Evolutionary conservation across 2,888 invertebrate species (phyloP), one percentile per base, ranked within the genome.

Genomic region (Nasonovia ribisnigri): DNA sequence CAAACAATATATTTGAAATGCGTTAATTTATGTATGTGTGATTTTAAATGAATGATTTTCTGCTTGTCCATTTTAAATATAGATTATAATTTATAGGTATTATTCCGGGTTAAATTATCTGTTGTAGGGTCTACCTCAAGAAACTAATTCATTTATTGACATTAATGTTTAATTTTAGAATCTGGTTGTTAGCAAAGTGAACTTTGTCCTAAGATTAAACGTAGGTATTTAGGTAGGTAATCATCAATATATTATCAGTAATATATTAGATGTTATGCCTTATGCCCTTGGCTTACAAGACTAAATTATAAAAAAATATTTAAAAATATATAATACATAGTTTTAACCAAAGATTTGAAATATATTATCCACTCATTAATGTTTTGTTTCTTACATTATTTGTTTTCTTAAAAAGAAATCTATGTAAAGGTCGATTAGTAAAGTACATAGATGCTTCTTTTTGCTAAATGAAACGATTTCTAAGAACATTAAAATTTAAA

Each of bases 101-200:
- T 77, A 77, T 77, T 77, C 20, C 36, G 16, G 77, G 77, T 77
- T 36, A 36, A 48, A 51, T 51, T 54, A 77, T 88, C 20, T 43
- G 11, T 88, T 88, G 6, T 88, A 88, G 10, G 16, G 26, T 77
- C 26, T 48, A 77, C 84, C 29, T 51, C 36, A 84, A 29, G 36
- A 43, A 91, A 84, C 1, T 42, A 84, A 54, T 77, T 90, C 6
- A 91, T 84, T 91, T 42, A 84, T 84, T 6, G 11, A 54, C 24
- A 43, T 60, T 46, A 60, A n/a, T 54, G 43, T 54, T 91, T 91
- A 84, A 91, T 84, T 91, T 84, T 91, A 91, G 84, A 54, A 84
- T 43, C 10, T 43, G n/a, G 26, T 43, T 43, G 29, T 91, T 54
- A 20, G 20, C 11, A 84, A 54, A 42, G 20, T 84, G 43, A 91